Percentiles rank a stretch among this genome's conserved stretches.
Conservation (phyloP, 2,888 invertebrate species). For the Latrodectus elegans region DNA sequence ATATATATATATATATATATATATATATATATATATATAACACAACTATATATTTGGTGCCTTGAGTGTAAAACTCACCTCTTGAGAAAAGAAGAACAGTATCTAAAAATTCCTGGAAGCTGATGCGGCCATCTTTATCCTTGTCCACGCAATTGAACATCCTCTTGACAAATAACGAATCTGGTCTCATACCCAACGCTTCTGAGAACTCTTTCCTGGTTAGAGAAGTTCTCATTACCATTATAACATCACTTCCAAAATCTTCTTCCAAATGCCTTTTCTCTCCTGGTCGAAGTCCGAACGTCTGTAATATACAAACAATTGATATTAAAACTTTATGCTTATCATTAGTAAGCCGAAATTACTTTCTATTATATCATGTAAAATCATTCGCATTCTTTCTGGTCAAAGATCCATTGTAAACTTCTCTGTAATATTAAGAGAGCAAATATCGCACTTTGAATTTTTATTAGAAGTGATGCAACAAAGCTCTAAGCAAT, state of each 20-base stretch:
- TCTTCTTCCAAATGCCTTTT: constrained; percentile 81
- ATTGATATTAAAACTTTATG: no score
- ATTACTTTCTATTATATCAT: no score
- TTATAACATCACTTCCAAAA: constrained; percentile 82
- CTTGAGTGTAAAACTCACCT: constrained; percentile 13
- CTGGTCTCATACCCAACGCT: constrained; percentile 94
- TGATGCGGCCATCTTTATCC: constrained; percentile 92
- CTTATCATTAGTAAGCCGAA: no score
- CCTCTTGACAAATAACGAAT: constrained; percentile 95
- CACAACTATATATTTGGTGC: no score
- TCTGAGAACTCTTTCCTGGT: constrained; percentile 95
- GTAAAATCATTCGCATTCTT: no score
- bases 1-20: no score
- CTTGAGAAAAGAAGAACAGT: constrained; percentile 94
- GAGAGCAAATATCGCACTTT: no score
- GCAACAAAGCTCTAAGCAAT: no score
- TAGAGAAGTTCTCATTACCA: constrained; percentile 93
- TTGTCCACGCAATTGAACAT: constrained; percentile 99
- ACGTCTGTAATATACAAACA: constrained; percentile 78
- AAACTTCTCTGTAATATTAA: no score
- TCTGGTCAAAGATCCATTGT: no score
- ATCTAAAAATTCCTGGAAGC: constrained; percentile 92
- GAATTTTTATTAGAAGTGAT: no score
- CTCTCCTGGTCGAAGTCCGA: constrained; percentile 91
- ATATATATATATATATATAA: no score